Evolutionary conservation across 2,888 invertebrate genomes (phyloP), one percentile per base, ranked within the genome.

Genomic region (Agrenia bidenticulata): DNA sequence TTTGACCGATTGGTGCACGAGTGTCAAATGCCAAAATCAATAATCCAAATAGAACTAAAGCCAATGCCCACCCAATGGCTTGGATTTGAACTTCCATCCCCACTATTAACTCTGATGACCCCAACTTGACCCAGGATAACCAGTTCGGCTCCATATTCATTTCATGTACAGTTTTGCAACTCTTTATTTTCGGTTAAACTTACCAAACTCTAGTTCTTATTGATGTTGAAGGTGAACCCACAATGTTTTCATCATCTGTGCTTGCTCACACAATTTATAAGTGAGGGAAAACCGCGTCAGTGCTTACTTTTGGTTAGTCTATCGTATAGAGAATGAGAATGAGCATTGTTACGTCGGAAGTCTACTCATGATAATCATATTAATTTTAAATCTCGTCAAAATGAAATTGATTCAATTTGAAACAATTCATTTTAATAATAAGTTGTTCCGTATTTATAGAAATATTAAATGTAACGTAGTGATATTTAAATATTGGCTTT

Each of bases 21-120:
- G 64, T 64, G 60, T 64, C 64, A 45, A 59, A 64, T 7, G 64
- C 59, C 41, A 64, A 45, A 17, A 64, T 27, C 24, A 64, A 27
- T 17, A 59, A 42, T 54, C 64, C 64, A 32, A 64, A 64, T 1
- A 53, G 39, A 1, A 64, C 53, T 27, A 64, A 41, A 13, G 64
- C 64, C 9, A 60, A 13, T 17, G 42, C 39, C 64, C 64, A 64
- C 17, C 54, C 27, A 9, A 64, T 9, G 32, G 54, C 41, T 21
- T 42, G 26, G 17, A 64, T 4, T 27, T 64, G 64, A 26, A 32
- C 21, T 19, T 58, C 63, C 39, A 55, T 11, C 7, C 13, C 17
- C 11, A 55, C 24, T 2, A 2, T 17, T 21, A 51, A 32, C 5
- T 32, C 32, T 11, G 32, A 11, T 32, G 32, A 32, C 13, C 24